Conservation (phyloP, 2,797 vertebrate species). For the Neosalanx taihuensis region DNA sequence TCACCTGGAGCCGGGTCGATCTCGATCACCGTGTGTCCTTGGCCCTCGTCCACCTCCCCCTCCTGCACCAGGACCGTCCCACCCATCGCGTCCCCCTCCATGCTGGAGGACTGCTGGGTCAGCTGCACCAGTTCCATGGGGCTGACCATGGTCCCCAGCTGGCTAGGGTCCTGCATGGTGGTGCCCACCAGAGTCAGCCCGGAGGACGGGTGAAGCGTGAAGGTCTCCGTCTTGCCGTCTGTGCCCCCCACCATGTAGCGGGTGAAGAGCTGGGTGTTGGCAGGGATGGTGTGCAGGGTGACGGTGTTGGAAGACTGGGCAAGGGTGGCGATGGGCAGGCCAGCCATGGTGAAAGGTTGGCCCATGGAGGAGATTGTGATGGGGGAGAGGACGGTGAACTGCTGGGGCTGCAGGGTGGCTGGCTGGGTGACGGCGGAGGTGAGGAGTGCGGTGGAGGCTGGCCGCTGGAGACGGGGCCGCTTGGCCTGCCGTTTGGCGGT, state of each 20-base stretch:
- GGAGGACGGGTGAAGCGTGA: constrained; percentile 87
- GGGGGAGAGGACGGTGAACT: constrained; percentile 91
- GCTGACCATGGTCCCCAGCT: constrained; percentile 82
- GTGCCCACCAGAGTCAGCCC: constrained; percentile 85
- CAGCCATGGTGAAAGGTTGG: constrained; percentile 80
- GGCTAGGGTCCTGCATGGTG: constrained; percentile 80
- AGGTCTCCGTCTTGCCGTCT: constrained; percentile 79
- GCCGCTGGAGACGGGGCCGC: constrained; percentile 89
- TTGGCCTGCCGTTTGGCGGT: constrained; percentile 78
- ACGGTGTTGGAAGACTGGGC: constrained; percentile 74
- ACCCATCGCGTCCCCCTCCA: constrained; percentile 77
- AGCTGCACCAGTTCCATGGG: constrained; percentile 90
- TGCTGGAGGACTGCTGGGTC: constrained; percentile 69
- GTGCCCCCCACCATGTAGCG: constrained; percentile 81
- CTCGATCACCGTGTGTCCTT: constrained; percentile 85
- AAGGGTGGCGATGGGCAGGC: constrained; percentile 77
- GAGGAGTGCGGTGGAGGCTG: constrained; percentile 85
- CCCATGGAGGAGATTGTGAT: constrained; percentile 85
- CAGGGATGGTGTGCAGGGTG: constrained; percentile 72
- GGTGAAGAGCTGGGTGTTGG: constrained; percentile 85
- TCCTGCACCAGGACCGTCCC: constrained; percentile 73
- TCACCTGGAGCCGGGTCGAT: constrained; percentile 84
- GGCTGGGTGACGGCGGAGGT: constrained; percentile 70
- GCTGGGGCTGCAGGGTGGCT: constrained; percentile 74
- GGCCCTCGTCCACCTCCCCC: constrained; percentile 70